Evolutionary conservation across 2,888 invertebrate genomes (phyloP).

Genomic region (Campaea margaritaria): DNA sequence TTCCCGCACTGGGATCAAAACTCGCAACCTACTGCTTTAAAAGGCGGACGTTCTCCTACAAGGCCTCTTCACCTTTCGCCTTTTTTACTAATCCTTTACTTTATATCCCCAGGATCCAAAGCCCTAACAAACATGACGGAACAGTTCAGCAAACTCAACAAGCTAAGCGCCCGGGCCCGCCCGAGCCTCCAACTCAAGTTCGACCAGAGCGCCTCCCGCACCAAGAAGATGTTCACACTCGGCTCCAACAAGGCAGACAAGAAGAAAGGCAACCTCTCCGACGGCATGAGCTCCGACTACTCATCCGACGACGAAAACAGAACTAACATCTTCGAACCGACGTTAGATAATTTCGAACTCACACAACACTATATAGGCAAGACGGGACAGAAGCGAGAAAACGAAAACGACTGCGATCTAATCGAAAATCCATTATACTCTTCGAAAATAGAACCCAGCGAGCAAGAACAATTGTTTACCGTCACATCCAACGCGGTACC

Average conservation of each 20-base stretch:
- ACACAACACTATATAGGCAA: constrained; percentile 79
- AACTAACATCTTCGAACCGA: constrained; percentile 80
- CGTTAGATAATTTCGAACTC: constrained; percentile 80
- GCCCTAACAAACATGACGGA: constrained; percentile 94
- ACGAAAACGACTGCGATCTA: constrained; percentile 73
- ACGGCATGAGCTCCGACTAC: constrained; percentile 85
- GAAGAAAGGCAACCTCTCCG: constrained; percentile 88
- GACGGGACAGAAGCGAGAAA: constrained; percentile 53
- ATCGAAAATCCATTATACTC: constrained; percentile 79
- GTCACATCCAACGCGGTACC: constrained; percentile 71
- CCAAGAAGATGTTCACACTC: constrained; percentile 82
- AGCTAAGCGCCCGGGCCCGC: constrained; percentile 86
- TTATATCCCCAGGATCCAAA: constrained; percentile 90
- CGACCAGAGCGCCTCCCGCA: constrained; percentile 72
- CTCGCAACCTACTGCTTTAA: too few relatives aligned
- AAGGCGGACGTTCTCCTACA: too few relatives aligned
- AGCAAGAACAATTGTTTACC: constrained; percentile 82
- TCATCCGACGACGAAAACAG: constrained; percentile 83
- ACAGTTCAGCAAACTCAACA: constrained; percentile 93
- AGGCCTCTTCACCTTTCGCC: too few relatives aligned
- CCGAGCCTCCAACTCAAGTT: constrained; percentile 80
- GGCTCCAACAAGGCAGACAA: constrained; percentile 74
- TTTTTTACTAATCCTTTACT: too few relatives aligned
- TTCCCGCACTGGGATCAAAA: too few relatives aligned
- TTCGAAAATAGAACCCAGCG: constrained; percentile 76